phyloP scores from a whole-genome alignment of 2,888 invertebrate species.

The Ecdyonurus torrentis region DNA sequence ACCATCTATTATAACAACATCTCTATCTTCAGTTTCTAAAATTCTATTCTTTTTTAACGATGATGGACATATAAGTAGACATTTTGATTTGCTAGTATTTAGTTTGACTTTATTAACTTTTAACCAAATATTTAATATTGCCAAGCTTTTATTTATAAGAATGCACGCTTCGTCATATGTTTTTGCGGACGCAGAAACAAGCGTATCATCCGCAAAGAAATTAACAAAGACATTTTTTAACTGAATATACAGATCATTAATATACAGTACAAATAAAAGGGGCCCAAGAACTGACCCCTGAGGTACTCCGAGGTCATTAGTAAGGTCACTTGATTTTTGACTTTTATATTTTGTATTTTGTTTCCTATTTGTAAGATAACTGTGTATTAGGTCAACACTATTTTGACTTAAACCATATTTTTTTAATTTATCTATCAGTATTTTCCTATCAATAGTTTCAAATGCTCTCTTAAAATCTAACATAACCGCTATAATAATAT shows the following conservation, averaged over 20 bases:
- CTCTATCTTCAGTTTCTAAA: not conserved
- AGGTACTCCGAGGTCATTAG: not conserved
- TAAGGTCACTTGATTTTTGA: not conserved
- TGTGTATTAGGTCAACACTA: not conserved
- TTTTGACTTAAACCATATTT: not conserved
- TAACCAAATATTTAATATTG: not conserved
- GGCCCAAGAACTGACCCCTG: no score
- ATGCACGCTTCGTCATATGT: not conserved
- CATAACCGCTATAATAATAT: no score
- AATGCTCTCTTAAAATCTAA: no score
- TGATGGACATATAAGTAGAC: not conserved
- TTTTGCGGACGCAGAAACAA: no score
- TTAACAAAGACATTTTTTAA: no score
- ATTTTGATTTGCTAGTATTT: conserved; percentile 3
- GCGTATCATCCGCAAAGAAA: no score
- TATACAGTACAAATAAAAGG: no score
- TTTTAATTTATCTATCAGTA: conserved; percentile 2
- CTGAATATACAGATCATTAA: no score
- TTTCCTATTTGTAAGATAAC: not conserved
- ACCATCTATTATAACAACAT: not conserved
- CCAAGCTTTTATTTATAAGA: not conserved
- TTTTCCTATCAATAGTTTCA: no score
- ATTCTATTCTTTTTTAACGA: not conserved
- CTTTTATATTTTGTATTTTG: not conserved
- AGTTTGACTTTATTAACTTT: no score